Evolutionary conservation across 2,888 invertebrate genomes (phyloP), one percentile per base, ranked within the genome.

Genomic region (Galerucella calmariensis): DNA sequence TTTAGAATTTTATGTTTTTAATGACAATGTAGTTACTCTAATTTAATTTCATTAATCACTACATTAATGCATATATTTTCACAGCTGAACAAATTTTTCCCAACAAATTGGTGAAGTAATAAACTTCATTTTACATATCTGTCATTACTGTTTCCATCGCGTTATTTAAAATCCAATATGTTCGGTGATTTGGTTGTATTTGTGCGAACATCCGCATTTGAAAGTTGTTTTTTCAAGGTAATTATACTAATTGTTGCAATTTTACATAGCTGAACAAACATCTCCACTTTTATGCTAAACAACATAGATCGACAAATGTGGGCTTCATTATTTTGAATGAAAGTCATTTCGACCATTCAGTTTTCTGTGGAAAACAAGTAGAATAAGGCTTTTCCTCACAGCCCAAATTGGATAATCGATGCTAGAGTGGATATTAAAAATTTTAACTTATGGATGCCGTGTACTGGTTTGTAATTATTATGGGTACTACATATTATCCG

Each of bases 61-160:
- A 56, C 10, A 16, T 69, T 48, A 51, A 6, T 20, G 61, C 48
- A 24, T 24, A 41, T 46, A 46, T 69, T 69, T 69, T 59, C 61
- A 69, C 69, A 46, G 61, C 48, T 61, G 69, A 69, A 46, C 48
- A 48, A 61, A 69, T 48, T 69, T 69, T 69, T 61, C 61, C 61
- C 61, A 27, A 61, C 69, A 69, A 69, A 69, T 69, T 61, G 61
- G 46, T 61, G 48, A 48, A 46, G 9, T 69, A 69, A 69, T 69
- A 69, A 61, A 61, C 59, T 61, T 69, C 48, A 61, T 69, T 69
- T 61, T 61, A 61, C 48, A 48, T 48, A 59, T 27, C 24, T 69
- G 69, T 69, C 69, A 69, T 69, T 61, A 67, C 67, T 46, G 48
- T 20, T 24, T 69, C n/a, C 69, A 61, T 44, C 46, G 48, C 59